These are phyloP conservation scores for Bombus difficillimus DNA, from an alignment of 1,140 invertebrate species.

Conservation along the genomic window DNA sequence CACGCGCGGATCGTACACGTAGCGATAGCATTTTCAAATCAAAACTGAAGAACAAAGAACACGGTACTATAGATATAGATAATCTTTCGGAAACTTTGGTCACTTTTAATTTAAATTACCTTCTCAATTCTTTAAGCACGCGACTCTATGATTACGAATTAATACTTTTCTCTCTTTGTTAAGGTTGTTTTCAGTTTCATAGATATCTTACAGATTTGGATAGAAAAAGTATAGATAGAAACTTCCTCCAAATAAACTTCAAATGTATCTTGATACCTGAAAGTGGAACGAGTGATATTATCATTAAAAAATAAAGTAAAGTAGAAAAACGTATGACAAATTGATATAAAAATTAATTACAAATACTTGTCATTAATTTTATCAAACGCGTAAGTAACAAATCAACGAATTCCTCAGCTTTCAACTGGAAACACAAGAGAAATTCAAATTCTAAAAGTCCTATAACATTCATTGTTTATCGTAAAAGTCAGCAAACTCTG, in stretches of 20 bases:
- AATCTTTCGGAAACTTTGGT: too few species aligned
- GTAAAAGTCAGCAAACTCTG: not conserved
- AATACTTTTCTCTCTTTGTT: too few species aligned
- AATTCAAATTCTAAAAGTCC: not conserved
- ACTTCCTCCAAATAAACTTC: too few species aligned
- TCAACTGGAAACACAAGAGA: not conserved
- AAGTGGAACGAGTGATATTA: not conserved
- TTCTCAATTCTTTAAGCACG: not conserved
- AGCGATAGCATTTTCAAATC: not conserved
- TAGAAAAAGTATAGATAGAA: not conserved
- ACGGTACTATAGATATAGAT: not conserved
- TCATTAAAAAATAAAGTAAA: not conserved
- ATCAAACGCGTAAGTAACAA: not conserved
- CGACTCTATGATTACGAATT: not conserved
- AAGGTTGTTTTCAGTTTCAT: too few species aligned
- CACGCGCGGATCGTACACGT: constrained; percentile 14
- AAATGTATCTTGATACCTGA: not conserved
- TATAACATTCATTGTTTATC: not conserved
- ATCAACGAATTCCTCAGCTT: not conserved
- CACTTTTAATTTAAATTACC: not conserved
- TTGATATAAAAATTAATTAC: too few species aligned
- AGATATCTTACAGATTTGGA: not conserved
- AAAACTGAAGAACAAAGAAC: not conserved
- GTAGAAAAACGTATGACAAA: not conserved
- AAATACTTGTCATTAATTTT: not conserved